A percentile compares a stretch with the other conserved stretches of the same genome.
Evolutionary conservation across 2,113 vertebrate genomes (phyloP).

Genomic region (Anoura caudifer): DNA sequence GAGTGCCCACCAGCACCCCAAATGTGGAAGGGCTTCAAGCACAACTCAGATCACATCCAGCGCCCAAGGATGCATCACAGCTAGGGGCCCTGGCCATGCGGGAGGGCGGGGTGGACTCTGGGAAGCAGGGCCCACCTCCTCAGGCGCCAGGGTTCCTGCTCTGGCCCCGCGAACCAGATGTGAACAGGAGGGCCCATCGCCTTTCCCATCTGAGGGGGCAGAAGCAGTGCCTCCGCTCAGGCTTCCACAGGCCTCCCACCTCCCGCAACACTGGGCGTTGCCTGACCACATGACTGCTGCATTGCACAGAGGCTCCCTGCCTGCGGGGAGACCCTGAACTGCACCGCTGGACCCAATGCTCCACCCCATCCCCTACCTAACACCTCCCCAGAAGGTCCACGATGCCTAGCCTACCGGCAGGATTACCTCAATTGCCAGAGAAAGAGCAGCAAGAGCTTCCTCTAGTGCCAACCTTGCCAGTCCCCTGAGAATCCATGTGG

Average conservation of each 20-base stretch:
- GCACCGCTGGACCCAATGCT: rapidly evolving
- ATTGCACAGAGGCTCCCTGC: rapidly evolving
- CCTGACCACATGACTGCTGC: neutral
- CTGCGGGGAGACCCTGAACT: rapidly evolving
- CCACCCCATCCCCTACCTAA: neutral
- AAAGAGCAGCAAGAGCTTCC: neutral
- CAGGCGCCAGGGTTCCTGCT: neutral
- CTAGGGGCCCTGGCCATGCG: neutral
- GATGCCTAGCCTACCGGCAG: neutral
- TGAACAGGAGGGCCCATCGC: neutral
- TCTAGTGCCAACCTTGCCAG: neutral
- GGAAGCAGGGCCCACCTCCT: neutral
- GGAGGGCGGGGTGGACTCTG: neutral
- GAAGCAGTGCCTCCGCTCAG: rapidly evolving
- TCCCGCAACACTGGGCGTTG: rapidly evolving
- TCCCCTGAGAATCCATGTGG: neutral
- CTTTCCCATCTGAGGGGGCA: rapidly evolving
- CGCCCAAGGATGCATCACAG: neutral
- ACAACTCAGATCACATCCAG: neutral
- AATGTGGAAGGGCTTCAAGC: neutral
- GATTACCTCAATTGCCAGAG: neutral
- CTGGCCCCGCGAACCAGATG: neutral
- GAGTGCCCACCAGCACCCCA: neutral
- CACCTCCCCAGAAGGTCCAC: rapidly evolving
- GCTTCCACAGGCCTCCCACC: neutral